Conservation (phyloP, 1,140 invertebrate genomes). For the Solen grandis region DNA sequence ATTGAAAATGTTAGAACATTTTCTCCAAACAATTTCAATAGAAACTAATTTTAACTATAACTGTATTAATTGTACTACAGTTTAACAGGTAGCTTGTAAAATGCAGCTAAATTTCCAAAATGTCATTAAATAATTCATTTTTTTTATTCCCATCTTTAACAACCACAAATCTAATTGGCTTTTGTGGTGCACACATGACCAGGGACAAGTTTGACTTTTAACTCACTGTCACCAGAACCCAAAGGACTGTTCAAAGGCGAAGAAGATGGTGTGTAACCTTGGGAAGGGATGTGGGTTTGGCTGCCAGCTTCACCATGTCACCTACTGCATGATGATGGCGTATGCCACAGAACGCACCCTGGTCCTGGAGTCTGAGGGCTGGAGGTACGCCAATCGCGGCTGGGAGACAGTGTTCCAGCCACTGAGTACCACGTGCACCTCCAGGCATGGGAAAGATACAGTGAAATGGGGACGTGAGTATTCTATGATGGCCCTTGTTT, state of each 20-base stretch:
- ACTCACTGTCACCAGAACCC: slow-evolving; percentile 92
- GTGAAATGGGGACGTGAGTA: slow-evolving; percentile 74
- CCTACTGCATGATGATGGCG: slow-evolving; percentile 97
- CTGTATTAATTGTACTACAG: too few relatives aligned
- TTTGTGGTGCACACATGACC: too few relatives aligned
- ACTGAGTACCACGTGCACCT: slow-evolving; percentile 91
- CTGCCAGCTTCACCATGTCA: slow-evolving; percentile 97
- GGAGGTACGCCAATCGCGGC: slow-evolving; percentile 92
- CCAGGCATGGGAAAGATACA: slow-evolving; percentile 62
- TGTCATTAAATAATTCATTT: too few relatives aligned
- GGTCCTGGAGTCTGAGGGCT: slow-evolving; percentile 96
- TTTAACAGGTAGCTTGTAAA: too few relatives aligned
- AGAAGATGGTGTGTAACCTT: slow-evolving; percentile 96
- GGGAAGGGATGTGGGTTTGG: slow-evolving; percentile 99
- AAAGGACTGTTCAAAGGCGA: slow-evolving; percentile 90
- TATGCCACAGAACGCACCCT: slow-evolving; percentile 97
- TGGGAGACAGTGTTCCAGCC: slow-evolving; percentile 98
- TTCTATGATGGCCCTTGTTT: background rate
- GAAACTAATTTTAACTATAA: too few relatives aligned
- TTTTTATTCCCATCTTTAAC: too few relatives aligned
- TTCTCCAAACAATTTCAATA: too few relatives aligned
- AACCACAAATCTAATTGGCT: too few relatives aligned
- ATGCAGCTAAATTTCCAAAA: too few relatives aligned
- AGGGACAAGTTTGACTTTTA: too few relatives aligned
- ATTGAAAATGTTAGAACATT: too few relatives aligned